phyloP scores from a whole-genome alignment of 1,140 invertebrate genomes.

The Drosophila repleta region DNA sequence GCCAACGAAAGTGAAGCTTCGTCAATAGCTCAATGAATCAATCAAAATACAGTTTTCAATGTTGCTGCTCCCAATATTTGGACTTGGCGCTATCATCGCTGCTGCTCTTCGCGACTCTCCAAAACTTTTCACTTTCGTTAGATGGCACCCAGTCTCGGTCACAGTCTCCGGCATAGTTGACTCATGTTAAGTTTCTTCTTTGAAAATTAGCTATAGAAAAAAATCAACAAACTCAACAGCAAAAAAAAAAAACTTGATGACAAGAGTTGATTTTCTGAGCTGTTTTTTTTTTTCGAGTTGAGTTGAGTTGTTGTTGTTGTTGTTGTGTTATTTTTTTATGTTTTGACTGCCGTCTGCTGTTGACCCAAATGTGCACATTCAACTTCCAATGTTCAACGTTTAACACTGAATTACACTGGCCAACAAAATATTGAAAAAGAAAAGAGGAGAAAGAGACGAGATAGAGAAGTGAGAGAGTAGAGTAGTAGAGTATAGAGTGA shows the following conservation, averaged over 20 bases:
- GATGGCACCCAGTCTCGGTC: conserved; percentile 11
- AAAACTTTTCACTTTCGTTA: conserved; percentile 49
- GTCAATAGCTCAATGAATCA: conserved; percentile 21
- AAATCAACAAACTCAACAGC: conserved; percentile 2
- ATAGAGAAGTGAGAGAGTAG: too few relatives aligned
- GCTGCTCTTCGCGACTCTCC: conserved; percentile 1
- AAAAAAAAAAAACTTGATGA: conserved; percentile 24
- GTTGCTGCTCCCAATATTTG: conserved; percentile 27
- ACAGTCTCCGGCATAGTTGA: conserved; percentile 32
- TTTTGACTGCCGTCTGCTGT: conserved; percentile 19
- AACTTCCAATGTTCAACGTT: conserved; percentile 37
- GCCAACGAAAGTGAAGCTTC: conserved; percentile 36
- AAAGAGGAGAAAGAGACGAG: too few relatives aligned
- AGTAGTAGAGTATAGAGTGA: too few relatives aligned
- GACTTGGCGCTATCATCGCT: not conserved
- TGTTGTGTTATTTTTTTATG: conserved; percentile 1
- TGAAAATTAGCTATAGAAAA: conserved; percentile 29
- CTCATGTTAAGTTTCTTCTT: conserved; percentile 34
- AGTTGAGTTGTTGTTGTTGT: conserved; percentile 10
- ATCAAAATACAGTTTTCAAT: conserved; percentile 27
- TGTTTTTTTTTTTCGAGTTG: conserved; percentile 19
- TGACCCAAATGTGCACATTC: conserved; percentile 49
- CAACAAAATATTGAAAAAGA: conserved; percentile 12
- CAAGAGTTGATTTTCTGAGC: conserved; percentile 24
- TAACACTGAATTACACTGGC: conserved; percentile 32